Conservation (phyloP, 2,113 vertebrate genomes). For the Colius striatus region DNA sequence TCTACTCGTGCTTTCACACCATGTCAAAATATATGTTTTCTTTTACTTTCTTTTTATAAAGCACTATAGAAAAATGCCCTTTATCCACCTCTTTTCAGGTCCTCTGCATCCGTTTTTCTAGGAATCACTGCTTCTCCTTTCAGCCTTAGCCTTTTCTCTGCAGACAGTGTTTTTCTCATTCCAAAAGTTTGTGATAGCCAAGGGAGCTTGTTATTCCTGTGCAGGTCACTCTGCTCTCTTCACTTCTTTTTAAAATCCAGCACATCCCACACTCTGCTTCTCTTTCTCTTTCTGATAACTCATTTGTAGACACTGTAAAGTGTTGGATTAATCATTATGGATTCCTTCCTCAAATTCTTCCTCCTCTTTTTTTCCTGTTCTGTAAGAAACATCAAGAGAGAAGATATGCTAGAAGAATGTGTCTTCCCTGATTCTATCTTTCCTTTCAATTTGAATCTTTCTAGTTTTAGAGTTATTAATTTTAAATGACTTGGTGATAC, state of each 20-base stretch:
- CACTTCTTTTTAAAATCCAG: constrained; percentile 6
- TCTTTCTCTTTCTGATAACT: neutral
- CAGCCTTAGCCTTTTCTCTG: constrained; percentile 14
- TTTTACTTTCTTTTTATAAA: neutral
- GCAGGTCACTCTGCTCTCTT: constrained; percentile 11
- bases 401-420: neutral
- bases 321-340: neutral
- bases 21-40: neutral
- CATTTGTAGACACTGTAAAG: neutral
- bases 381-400: neutral
- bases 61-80: neutral
- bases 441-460: neutral
- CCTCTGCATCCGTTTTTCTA: neutral
- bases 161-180: neutral
- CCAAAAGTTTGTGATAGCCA: neutral
- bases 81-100: neutral
- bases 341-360: neutral
- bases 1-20: neutral
- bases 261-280: neutral
- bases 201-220: constrained; percentile 34
- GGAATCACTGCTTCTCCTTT: neutral
- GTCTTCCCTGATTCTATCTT: neutral
- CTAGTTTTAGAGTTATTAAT: neutral
- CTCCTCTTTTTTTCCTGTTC: neutral
- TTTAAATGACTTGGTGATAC: neutral